Evolutionary conservation across 2,888 invertebrate species (phyloP).

Genomic region (Esperia sulphurella): DNA sequence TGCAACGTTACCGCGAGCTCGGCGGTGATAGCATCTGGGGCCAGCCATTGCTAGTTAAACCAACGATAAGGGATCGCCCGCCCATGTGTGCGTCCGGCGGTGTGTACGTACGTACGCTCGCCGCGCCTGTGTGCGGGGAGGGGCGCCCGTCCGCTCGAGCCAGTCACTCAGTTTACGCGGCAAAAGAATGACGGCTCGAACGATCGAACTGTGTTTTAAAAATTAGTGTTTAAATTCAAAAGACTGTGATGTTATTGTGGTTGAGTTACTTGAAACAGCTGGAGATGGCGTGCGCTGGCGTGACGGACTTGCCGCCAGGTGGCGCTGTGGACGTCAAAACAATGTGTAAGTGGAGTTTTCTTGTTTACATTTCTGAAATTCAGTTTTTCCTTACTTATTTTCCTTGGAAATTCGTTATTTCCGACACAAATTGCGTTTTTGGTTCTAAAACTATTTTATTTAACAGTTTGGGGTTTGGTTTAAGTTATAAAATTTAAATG

Average conservation of each 20-base stretch:
- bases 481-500: too few species aligned
- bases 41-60: slow-evolving; percentile 78
- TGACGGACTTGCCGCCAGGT: slow-evolving; percentile 54
- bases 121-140: slow-evolving; percentile 38
- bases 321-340: slow-evolving; percentile 70
- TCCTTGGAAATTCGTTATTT: too few species aligned
- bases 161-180: slow-evolving; percentile 76
- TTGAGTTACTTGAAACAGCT: slow-evolving; percentile 69
- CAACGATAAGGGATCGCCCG: slow-evolving; percentile 70
- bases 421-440: too few species aligned
- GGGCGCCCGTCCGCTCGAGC: slow-evolving; percentile 53
- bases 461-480: too few species aligned
- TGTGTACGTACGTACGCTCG: slow-evolving; percentile 12
- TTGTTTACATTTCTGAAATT: slow-evolving; percentile 21
- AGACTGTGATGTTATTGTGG: slow-evolving; percentile 73
- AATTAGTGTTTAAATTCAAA: slow-evolving; percentile 23
- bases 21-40: slow-evolving; percentile 70
- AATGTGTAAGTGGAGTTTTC: slow-evolving; percentile 57
- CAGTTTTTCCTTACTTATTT: not conserved
- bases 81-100: slow-evolving; percentile 44
- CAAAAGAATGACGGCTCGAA: slow-evolving; percentile 71
- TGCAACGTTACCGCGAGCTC: slow-evolving; percentile 78
- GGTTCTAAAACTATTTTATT: too few species aligned
- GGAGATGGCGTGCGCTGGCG: slow-evolving; percentile 58
- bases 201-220: slow-evolving; percentile 26